Base-by-base conservation (phyloP, 2,797 vertebrate species). In the Coendou prehensilis region DNA sequence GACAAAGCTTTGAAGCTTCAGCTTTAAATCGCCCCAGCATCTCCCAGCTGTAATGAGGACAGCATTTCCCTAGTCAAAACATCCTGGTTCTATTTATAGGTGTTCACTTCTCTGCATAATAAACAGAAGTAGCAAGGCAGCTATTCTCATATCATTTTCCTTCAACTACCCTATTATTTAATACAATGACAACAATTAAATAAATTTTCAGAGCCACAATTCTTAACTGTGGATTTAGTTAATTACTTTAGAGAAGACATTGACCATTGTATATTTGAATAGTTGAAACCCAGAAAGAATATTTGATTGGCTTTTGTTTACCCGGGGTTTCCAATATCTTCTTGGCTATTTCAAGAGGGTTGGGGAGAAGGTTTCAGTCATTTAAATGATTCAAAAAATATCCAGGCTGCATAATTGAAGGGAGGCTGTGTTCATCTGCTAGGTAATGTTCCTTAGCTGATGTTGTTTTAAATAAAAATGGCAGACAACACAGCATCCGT, bases 1-100 rank as follows among this genome's bases (percentile, higher is more conserved):
- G 95, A 94, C 96, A 94, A 69, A 92, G 93, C 98, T 98, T 95
- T 97, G 97, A 97, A 97, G 96, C 92, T 87, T 88, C 87, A 75
- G 96, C 96, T 94, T 97, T 93, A 91, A 96, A 95, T 97, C 23
- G 4, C 89, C 76, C 89, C 73, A 94, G 97, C 96, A 91, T 89
- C 82, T 93, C 97, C 75, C 93, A 78, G 93, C 96, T 92, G 63
- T 94, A 97, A 97, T 83, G 91, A 96, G 97, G 97, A 95, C 94
- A 91, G 96, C 91, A 96, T 95, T 97, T 97, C 83, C 96, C 97
- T 95, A 97, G 95, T 97, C 97, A 97, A 97, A 98, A 98, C 96
- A 97, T 96, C 91, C 93, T 93, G 93, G n/a, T 83, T 96, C 96
- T 97, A 97, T 97, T 97, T 97, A 97, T 94, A 97, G 96, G 91